Conservation (phyloP, 64 coral and sea anemone genomes). For the Dendrophyllia cribrosa region DNA sequence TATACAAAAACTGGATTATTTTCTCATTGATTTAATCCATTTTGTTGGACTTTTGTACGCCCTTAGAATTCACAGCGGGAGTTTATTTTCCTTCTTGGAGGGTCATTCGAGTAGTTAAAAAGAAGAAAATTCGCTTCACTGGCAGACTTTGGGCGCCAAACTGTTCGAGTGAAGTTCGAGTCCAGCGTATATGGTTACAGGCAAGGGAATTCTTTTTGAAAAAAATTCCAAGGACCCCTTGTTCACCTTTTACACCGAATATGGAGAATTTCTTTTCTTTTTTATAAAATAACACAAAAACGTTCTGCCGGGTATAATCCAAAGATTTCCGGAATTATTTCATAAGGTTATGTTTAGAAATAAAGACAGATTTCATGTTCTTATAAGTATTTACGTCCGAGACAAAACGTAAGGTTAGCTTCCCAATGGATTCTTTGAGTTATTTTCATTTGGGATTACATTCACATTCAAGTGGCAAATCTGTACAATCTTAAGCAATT, state of each 20-base stretch:
- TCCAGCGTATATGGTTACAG: conserved; percentile 13
- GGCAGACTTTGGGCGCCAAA: conserved; percentile 36
- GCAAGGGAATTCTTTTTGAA: neutral
- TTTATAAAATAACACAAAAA: too few relatives aligned
- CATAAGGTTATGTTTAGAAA: too few relatives aligned
- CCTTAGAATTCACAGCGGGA: neutral
- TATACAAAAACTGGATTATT: neutral
- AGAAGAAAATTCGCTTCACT: conserved; percentile 17
- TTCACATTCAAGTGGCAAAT: too few relatives aligned
- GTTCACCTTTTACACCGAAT: neutral
- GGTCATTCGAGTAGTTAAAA: neutral
- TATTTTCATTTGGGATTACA: too few relatives aligned
- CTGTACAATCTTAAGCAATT: too few relatives aligned
- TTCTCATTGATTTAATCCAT: neutral
- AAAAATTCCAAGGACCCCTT: neutral
- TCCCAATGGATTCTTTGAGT: too few relatives aligned
- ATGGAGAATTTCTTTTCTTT: too few relatives aligned
- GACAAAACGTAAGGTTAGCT: too few relatives aligned
- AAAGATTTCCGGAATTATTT: too few relatives aligned
- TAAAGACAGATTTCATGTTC: too few relatives aligned
- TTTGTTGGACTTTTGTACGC: neutral
- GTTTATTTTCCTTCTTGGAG: conserved; percentile 1
- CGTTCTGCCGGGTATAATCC: too few relatives aligned
- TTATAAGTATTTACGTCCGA: too few relatives aligned
- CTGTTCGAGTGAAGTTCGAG: neutral